phyloP scores from a whole-genome alignment of 2,113 vertebrate species.

The Protobothrops mucrosquamatus region DNA sequence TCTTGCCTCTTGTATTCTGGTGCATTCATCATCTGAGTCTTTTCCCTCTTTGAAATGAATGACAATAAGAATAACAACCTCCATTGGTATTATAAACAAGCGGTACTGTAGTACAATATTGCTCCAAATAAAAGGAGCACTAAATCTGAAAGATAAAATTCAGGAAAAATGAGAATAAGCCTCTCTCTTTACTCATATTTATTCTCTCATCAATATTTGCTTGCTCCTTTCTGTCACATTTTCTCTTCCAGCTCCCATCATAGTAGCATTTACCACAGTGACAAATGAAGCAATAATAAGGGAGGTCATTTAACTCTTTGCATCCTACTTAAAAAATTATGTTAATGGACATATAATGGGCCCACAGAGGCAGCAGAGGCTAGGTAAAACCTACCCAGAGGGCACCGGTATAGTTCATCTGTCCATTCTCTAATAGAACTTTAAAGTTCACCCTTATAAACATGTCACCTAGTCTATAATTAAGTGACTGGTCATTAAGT shows the following conservation, averaged over 20 bases:
- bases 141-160: background rate
- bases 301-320: conserved; percentile 97
- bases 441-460: conserved; percentile 99
- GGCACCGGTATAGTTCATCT: conserved; percentile 80
- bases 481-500: conserved; percentile 89
- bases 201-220: conserved; percentile 1
- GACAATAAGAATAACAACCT: background rate
- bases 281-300: conserved; percentile 89
- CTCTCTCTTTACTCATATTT: conserved; percentile 8
- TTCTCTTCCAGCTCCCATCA: conserved; percentile 50
- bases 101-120: background rate
- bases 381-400: conserved; percentile 83
- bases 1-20: background rate
- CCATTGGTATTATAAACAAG: background rate
- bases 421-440: conserved; percentile 83
- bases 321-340: conserved; percentile 87
- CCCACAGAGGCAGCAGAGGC: conserved; percentile 75
- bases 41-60: background rate
- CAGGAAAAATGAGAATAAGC: background rate
- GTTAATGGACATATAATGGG: conserved; percentile 96
- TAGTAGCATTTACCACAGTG: conserved; percentile 71
- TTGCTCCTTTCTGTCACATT: conserved; percentile 17
- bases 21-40: background rate
- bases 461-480: conserved; percentile 91
- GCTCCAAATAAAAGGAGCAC: background rate